Evolutionary conservation across 2,797 vertebrate species (phyloP), one percentile per base, ranked within the genome.

Genomic region (Potorous gilbertii): DNA sequence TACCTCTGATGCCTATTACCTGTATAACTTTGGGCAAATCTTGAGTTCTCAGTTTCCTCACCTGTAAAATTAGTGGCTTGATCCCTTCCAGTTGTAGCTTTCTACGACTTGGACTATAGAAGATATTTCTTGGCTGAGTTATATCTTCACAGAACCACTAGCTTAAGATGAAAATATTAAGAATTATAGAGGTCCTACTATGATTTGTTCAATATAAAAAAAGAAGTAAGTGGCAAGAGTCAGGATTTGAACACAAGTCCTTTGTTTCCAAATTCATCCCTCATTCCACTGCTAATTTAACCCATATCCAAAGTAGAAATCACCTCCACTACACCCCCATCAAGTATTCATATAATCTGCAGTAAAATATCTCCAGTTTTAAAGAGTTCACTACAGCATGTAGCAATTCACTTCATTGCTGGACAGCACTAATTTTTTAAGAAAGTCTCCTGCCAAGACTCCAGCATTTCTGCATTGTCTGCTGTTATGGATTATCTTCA

Each of bases 241-340:
- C 6, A 24, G 27, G 10, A 2, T 12, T 16, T 0, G 57, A 56
- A 24, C 21, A 16, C 46, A 9, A 9, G 18, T 0, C n/a, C 2
- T 5, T 62, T 27, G 28, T 27, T 1, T 54, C 29, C n/a, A 91
- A n/a, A 56, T 56, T 10, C 91, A 5, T 31, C 10, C 3, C 31
- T 91, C 4, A 28, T 10, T 9, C 1, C 54, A 46, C 56, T 96
- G 91, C 74, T 56, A 95, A 91, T 96, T 92, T 29, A 5, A 34
- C 56, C 21, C 40, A 2, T 94, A 91, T 91, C 57, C 94, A 50
- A 21, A 93, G 91, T 81, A 74, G 1, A 54, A 93, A 91, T 52
- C 14, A 94, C 91, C 54, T 57, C 31, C 46, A 40, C 94, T 96
- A 55, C 10, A 40, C 93, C 50, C 56, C 24, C 13, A 29, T 87